A percentile compares a stretch with the other conserved stretches of the same genome.
phyloP scores from a whole-genome alignment of 2,888 invertebrate species.

The Trichogramma dendrolimi region DNA sequence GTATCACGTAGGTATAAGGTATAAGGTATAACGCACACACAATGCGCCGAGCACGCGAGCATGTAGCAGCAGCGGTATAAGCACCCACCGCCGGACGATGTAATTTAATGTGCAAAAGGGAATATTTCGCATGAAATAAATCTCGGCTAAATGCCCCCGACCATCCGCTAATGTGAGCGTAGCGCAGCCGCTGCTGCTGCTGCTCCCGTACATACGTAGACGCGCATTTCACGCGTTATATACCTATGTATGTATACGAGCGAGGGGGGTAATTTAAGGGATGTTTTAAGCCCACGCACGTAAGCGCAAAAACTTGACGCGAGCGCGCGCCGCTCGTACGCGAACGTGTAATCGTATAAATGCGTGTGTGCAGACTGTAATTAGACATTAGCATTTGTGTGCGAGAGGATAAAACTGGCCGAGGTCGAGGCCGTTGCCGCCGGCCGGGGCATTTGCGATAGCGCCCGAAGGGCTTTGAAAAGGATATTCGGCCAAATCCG shows the following conservation, averaged over 20 bases:
- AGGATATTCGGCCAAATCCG: too few relatives aligned
- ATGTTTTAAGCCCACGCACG: slow-evolving; percentile 47
- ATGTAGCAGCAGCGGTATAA: not conserved
- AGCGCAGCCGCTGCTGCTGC: too few relatives aligned
- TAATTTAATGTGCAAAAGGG: slow-evolving; percentile 44
- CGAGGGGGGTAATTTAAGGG: slow-evolving; percentile 52
- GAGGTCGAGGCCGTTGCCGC: not conserved
- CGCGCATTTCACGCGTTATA: too few relatives aligned
- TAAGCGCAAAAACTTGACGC: slow-evolving; percentile 48
- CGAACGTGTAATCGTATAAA: slow-evolving; percentile 21
- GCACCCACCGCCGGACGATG: slow-evolving; percentile 24
- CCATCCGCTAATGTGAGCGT: slow-evolving; percentile 11
- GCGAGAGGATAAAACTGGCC: slow-evolving; percentile 31
- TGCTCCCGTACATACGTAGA: too few relatives aligned
- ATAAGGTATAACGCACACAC: too few relatives aligned
- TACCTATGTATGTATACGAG: not conserved
- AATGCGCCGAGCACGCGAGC: slow-evolving; percentile 11
- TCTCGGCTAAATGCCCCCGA: slow-evolving; percentile 44
- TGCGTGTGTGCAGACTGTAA: slow-evolving; percentile 35
- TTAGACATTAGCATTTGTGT: slow-evolving; percentile 50
- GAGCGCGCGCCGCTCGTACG: slow-evolving; percentile 36
- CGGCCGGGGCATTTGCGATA: too few relatives aligned
- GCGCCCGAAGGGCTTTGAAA: too few relatives aligned
- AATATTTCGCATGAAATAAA: slow-evolving; percentile 51
- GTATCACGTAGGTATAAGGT: too few relatives aligned